These are phyloP conservation scores for Lasioglossum villosulum DNA, from an alignment of 2,888 invertebrate species.

Conservation along the genomic window DNA sequence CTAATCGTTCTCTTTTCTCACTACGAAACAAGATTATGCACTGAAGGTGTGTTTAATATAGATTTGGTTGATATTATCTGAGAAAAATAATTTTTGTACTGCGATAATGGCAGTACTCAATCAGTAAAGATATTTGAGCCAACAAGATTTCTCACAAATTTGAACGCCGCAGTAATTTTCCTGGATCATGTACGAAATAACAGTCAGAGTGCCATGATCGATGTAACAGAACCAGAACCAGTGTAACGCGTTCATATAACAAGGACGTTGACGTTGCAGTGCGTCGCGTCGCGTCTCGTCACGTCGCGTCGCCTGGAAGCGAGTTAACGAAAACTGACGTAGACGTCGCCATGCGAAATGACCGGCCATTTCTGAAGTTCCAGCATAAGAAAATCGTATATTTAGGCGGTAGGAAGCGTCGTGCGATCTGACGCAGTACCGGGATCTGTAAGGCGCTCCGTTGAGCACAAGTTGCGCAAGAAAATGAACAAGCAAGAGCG, in stretches of 20 bases:
- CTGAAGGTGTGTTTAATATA: no score
- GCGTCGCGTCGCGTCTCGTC: slow-evolving; percentile 20
- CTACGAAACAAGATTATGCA: no score
- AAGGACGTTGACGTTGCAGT: slow-evolving; percentile 57
- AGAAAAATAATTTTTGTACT: neutral
- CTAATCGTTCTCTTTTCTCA: no score
- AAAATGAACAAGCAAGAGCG: slow-evolving; percentile 25
- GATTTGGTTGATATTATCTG: neutral
- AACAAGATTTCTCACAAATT: neutral
- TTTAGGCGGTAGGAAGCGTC: slow-evolving; percentile 59
- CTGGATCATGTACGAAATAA: neutral
- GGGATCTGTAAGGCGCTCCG: slow-evolving; percentile 32
- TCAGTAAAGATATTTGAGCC: neutral
- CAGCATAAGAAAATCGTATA: slow-evolving; percentile 61
- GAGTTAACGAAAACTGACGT: slow-evolving; percentile 74
- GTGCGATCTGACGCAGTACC: slow-evolving; percentile 19
- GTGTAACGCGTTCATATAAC: slow-evolving; percentile 59
- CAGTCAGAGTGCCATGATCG: neutral
- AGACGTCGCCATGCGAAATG: slow-evolving; percentile 50
- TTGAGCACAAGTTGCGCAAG: slow-evolving; percentile 25
- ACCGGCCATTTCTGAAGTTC: slow-evolving; percentile 52
- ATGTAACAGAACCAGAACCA: slow-evolving; percentile 1
- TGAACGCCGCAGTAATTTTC: neutral
- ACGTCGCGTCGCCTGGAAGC: slow-evolving; percentile 41
- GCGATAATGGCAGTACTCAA: neutral